A percentile compares a stretch with the other conserved stretches of the same genome.
Conservation (phyloP, 2,797 vertebrate genomes). For the Sebastes trivittatus region DNA sequence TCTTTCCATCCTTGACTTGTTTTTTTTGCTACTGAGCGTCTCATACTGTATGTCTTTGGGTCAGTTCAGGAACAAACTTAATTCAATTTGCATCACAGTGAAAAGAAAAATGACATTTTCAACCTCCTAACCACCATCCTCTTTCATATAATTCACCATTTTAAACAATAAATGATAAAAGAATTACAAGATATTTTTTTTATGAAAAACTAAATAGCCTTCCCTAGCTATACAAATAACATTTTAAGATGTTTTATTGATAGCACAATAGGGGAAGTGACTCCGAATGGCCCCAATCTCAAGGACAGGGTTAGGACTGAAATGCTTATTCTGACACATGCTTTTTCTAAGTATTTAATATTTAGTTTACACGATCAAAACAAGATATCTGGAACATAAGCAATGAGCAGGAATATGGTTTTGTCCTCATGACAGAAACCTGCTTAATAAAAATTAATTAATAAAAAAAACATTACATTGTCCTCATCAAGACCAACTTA, state of each 20-base stretch:
- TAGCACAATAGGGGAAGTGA: not conserved
- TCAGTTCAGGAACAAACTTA: not conserved
- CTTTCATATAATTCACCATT: not conserved
- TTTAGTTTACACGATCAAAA: not conserved
- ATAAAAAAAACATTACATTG: no score
- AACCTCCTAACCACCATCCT: not conserved
- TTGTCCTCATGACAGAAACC: not conserved
- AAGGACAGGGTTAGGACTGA: not conserved
- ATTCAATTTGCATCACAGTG: not conserved
- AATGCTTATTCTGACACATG: not conserved
- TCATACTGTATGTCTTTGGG: not conserved
- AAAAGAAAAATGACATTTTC: not conserved
- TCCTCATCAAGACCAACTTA: not conserved
- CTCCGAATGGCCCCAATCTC: not conserved
- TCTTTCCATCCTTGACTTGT: not conserved
- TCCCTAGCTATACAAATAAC: not conserved
- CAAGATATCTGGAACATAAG: not conserved
- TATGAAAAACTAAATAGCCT: not conserved
- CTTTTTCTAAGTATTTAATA: not conserved
- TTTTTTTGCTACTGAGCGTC: not conserved
- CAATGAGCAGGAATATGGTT: not conserved
- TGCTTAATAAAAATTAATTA: not conserved
- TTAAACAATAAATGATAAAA: not conserved
- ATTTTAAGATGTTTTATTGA: not conserved
- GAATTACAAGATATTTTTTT: not conserved